A percentile compares a stretch with the other conserved stretches of the same genome.
phyloP scores from a whole-genome alignment of 2,797 vertebrate genomes.

The Takifugu rubripes region DNA sequence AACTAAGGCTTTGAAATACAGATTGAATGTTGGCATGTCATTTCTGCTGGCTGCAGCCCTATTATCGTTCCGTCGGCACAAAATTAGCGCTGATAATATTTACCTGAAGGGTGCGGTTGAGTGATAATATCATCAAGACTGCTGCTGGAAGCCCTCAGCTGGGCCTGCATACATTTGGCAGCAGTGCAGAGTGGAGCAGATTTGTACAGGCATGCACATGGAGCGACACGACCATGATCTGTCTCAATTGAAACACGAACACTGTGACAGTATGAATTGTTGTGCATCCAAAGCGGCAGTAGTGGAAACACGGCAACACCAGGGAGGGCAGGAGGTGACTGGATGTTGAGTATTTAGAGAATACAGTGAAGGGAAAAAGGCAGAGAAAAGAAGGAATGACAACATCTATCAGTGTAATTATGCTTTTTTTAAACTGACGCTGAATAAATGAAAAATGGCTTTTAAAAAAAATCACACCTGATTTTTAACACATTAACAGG shows the following conservation, averaged over 20 bases:
- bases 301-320: background rate
- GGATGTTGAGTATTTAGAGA: conserved; percentile 19
- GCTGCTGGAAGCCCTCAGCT: conserved; percentile 38
- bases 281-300: conserved; percentile 21
- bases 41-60: conserved; percentile 58
- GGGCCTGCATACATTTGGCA: conserved; percentile 19
- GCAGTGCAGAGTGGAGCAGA: conserved; percentile 8
- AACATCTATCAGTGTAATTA: conserved; percentile 19
- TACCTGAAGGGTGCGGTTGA: conserved; percentile 66
- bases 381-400: background rate
- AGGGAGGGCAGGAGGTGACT: conserved; percentile 3
- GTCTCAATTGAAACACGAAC: conserved; percentile 34
- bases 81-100: conserved; percentile 65
- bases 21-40: conserved; percentile 62
- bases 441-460: conserved; percentile 28
- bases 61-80: conserved; percentile 58
- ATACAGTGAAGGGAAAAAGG: background rate
- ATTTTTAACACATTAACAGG: conserved; percentile 60
- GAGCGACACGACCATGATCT: conserved; percentile 12
- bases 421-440: conserved; percentile 52
- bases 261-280: conserved; percentile 25
- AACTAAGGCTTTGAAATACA: conserved; percentile 68
- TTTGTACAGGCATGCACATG: background rate
- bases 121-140: conserved; percentile 60
- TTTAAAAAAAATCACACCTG: conserved; percentile 47